Evolutionary conservation across 2,888 invertebrate species (phyloP).

Genomic region (Oeneis ivallda): DNA sequence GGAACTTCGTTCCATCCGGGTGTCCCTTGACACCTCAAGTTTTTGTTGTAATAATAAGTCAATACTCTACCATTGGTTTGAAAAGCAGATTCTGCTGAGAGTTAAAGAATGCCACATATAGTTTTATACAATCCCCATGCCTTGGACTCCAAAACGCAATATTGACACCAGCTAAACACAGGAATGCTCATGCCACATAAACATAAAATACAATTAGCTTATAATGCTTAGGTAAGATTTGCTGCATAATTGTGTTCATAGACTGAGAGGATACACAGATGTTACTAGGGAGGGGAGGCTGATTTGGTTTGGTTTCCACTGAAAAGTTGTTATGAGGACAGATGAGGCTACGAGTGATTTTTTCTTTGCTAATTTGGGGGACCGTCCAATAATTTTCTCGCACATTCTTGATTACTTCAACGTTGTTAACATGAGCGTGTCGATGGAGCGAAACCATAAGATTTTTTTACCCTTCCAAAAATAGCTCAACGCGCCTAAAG

Average conservation of each 20-base stretch:
- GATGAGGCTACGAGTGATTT: slow-evolving; percentile 13
- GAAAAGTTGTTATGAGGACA: not conserved
- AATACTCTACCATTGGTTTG: too few relatives aligned
- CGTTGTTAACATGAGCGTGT: too few relatives aligned
- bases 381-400: slow-evolving; percentile 1
- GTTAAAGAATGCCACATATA: too few relatives aligned
- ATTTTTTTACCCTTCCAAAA: too few relatives aligned
- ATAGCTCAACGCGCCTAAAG: too few relatives aligned
- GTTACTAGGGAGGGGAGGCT: slow-evolving; percentile 32
- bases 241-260: slow-evolving; percentile 80
- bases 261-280: slow-evolving; percentile 67
- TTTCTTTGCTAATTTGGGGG: slow-evolving; percentile 6
- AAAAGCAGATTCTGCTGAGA: too few relatives aligned
- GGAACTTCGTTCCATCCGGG: too few relatives aligned
- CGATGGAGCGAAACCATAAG: too few relatives aligned
- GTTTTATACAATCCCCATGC: too few relatives aligned
- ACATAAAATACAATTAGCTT: slow-evolving; percentile 70
- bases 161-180: slow-evolving; percentile 62
- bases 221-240: slow-evolving; percentile 80
- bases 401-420: not conserved
- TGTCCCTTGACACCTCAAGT: too few relatives aligned
- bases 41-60: too few relatives aligned
- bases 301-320: not conserved
- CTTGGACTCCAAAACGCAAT: slow-evolving; percentile 46
- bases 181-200: slow-evolving; percentile 76